phyloP scores from a whole-genome alignment of 2,113 vertebrate genomes.

The Pogonocichla stellata region DNA sequence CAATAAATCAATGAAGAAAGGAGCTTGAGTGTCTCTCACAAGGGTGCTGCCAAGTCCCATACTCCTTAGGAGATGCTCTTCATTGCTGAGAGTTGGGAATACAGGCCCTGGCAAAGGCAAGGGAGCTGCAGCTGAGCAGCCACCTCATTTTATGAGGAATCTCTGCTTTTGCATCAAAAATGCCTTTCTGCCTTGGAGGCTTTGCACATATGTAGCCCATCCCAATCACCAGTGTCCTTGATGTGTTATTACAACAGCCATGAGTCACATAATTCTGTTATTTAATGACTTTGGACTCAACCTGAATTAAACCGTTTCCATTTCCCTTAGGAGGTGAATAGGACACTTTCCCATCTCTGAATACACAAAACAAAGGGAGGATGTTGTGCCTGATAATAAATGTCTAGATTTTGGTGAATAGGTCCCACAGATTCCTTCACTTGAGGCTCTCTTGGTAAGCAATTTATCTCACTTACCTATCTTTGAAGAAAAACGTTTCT shows the following conservation, averaged over 20 bases:
- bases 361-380: neutral
- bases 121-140: neutral
- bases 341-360: neutral
- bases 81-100: neutral
- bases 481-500: conserved; percentile 97
- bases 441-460: neutral
- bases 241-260: neutral
- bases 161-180: neutral
- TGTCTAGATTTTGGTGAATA: neutral
- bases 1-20: neutral
- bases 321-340: neutral
- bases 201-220: neutral
- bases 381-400: neutral
- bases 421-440: neutral
- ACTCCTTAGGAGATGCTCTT: neutral
- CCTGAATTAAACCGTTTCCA: neutral
- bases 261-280: neutral
- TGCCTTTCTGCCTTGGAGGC: neutral
- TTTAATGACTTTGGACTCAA: neutral
- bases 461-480: conserved; percentile 82
- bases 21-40: neutral
- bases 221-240: neutral
- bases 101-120: neutral
- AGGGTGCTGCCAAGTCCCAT: neutral
- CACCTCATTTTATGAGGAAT: neutral